Evolutionary conservation across 1,140 invertebrate species (phyloP).

Genomic region (Phocides pigmalion): DNA sequence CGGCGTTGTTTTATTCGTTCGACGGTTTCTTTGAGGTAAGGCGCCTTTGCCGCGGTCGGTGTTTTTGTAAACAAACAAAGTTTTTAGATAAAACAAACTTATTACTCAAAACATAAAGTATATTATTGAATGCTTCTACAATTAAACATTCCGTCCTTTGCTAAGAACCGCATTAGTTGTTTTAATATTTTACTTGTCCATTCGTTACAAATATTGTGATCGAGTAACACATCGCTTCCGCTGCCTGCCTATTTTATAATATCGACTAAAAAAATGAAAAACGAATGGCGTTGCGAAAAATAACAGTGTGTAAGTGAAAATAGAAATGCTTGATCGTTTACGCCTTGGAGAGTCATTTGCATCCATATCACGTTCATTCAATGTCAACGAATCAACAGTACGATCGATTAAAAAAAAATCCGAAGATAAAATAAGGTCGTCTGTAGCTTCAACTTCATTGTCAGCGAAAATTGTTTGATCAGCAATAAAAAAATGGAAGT

Average conservation of each 20-base stretch:
- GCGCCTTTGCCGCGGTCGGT: too few species aligned
- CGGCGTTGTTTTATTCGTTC: too few species aligned
- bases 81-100: too few species aligned
- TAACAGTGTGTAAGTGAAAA: constrained; percentile 47
- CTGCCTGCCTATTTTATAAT: constrained; percentile 41
- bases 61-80: too few species aligned
- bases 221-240: too few species aligned
- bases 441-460: constrained; percentile 44
- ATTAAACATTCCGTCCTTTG: too few species aligned
- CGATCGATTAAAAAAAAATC: constrained; percentile 45
- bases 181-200: too few species aligned
- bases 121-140: too few species aligned
- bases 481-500: constrained; percentile 48
- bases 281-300: constrained; percentile 39
- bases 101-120: too few species aligned
- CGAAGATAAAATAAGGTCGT: constrained; percentile 44
- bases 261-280: constrained; percentile 41
- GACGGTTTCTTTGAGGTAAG: too few species aligned
- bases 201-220: too few species aligned
- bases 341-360: constrained; percentile 48
- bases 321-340: constrained; percentile 51
- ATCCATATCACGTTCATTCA: constrained; percentile 48
- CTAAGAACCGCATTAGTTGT: too few species aligned
- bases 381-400: constrained; percentile 48
- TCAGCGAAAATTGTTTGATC: constrained; percentile 46